These are phyloP conservation scores for Trileptium ribeirensis DNA, from an alignment of 2,888 invertebrate genomes.

Conservation along the genomic window DNA sequence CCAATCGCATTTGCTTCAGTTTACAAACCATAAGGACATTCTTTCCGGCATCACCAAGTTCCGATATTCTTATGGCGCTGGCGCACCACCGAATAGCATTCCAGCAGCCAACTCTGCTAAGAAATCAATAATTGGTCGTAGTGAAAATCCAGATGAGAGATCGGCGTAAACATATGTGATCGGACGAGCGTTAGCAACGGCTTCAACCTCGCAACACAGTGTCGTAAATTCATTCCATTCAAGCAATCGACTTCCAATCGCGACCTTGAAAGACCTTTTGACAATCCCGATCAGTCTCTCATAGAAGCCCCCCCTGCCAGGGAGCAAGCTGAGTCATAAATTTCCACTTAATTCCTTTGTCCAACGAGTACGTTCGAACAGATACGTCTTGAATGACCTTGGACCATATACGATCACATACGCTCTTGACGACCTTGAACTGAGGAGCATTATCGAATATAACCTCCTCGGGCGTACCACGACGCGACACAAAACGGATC, in stretches of 20 bases:
- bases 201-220: constrained; percentile 15
- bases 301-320: constrained; percentile 55
- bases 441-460: constrained; percentile 53
- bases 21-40: neutral
- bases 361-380: neutral
- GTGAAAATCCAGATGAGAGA: neutral
- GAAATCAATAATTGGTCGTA: neutral
- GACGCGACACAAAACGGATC: constrained; percentile 45
- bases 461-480: constrained; percentile 46
- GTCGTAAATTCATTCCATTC: neutral
- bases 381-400: neutral
- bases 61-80: neutral
- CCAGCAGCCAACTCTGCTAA: too few relatives aligned
- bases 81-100: neutral
- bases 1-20: neutral
- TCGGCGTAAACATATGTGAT: constrained; percentile 12
- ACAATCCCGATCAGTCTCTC: constrained; percentile 51
- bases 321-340: constrained; percentile 52
- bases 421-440: constrained; percentile 49
- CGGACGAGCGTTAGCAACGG: constrained; percentile 24
- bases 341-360: constrained; percentile 39
- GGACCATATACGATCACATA: constrained; percentile 36
- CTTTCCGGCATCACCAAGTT: neutral
- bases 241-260: neutral
- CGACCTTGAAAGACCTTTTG: constrained; percentile 40